Percentiles rank a stretch among this genome's conserved stretches.
These are phyloP conservation scores for Mirounga angustirostris DNA, from an alignment of 2,113 vertebrate genomes.

Conservation along the genomic window DNA sequence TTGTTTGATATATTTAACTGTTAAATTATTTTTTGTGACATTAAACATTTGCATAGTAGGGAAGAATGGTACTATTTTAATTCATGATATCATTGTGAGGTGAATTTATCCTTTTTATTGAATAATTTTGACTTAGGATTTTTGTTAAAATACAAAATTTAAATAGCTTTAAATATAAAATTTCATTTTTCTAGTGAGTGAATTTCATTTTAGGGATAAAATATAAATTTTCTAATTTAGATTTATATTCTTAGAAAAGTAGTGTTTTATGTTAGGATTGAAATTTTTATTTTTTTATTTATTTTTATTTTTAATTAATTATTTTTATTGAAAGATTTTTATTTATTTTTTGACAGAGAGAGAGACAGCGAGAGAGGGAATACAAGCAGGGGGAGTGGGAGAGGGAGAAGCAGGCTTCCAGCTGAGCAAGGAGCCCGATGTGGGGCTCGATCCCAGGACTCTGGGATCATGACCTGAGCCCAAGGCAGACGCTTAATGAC, in stretches of 20 bases:
- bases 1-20: slow-evolving; percentile 2
- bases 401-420: no score
- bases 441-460: no score
- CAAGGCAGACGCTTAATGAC: no score
- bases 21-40: slow-evolving; percentile 10
- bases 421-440: no score
- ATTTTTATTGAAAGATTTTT: no score
- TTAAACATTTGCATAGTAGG: background rate
- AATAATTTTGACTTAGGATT: slow-evolving; percentile 2
- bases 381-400: no score
- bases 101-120: background rate
- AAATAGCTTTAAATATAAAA: background rate
- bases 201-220: background rate
- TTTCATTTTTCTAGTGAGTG: background rate
- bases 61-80: background rate
- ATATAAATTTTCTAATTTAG: background rate
- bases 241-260: background rate
- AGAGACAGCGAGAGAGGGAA: no score
- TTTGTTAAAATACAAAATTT: background rate
- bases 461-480: no score
- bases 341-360: no score
- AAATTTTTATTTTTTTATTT: background rate
- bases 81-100: background rate
- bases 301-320: no score
- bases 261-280: background rate